These are phyloP conservation scores for Caenorhabditis sinica DNA, from an alignment of 2,888 invertebrate species.

Conservation along the genomic window DNA sequence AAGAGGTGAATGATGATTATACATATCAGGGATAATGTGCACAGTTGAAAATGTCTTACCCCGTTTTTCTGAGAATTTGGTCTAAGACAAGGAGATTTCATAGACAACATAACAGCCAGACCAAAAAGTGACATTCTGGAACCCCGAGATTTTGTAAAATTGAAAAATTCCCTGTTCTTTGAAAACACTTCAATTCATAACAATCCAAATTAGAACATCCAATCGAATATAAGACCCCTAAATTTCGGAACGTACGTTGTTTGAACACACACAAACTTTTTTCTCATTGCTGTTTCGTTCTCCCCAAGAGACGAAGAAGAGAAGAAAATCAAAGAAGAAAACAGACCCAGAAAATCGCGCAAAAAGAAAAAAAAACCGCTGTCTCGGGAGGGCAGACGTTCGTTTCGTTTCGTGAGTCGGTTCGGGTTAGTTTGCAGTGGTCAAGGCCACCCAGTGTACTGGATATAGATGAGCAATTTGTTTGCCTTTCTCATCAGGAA, in stretches of 20 bases:
- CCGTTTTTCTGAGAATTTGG: too few species aligned
- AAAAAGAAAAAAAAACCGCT: slow-evolving; percentile 8
- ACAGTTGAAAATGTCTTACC: background rate
- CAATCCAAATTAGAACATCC: too few species aligned
- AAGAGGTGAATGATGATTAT: slow-evolving; percentile 69
- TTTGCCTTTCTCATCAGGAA: slow-evolving; percentile 50
- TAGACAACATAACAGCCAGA: too few species aligned
- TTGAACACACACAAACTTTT: slow-evolving; percentile 25
- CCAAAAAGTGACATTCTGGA: too few species aligned
- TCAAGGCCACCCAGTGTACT: slow-evolving; percentile 59
- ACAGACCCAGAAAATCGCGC: slow-evolving; percentile 1
- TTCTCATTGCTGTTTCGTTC: background rate
- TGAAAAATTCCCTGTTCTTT: too few species aligned
- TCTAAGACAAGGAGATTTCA: too few species aligned
- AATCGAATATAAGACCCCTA: slow-evolving; percentile 2
- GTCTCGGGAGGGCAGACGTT: slow-evolving; percentile 44
- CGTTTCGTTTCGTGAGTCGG: slow-evolving; percentile 53
- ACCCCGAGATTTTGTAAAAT: too few species aligned
- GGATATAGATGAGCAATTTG: slow-evolving; percentile 45
- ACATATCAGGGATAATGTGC: background rate
- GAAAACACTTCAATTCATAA: too few species aligned
- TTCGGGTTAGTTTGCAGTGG: slow-evolving; percentile 44
- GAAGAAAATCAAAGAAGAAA: slow-evolving; percentile 14
- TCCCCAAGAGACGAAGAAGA: background rate
- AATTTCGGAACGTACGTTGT: slow-evolving; percentile 21